These are phyloP conservation scores for Bubo scandiacus DNA, from an alignment of 2,113 vertebrate genomes.

Conservation along the genomic window DNA sequence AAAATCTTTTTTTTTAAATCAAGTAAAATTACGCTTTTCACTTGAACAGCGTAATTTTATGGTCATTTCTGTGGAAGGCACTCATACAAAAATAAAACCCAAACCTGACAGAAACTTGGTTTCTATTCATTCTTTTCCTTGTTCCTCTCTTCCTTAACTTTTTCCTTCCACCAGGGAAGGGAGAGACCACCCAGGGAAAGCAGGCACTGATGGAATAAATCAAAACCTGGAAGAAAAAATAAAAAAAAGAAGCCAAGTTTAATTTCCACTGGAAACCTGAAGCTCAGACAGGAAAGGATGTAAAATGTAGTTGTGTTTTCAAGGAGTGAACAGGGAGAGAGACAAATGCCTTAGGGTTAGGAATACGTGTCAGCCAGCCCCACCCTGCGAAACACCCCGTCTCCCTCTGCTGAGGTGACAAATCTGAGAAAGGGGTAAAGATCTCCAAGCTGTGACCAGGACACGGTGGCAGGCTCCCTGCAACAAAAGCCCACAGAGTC, in stretches of 20 bases:
- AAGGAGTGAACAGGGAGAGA: background rate
- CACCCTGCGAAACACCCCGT: accelerated
- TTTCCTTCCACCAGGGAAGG: background rate
- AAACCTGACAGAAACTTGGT: background rate
- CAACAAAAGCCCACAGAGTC: background rate
- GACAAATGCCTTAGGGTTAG: background rate
- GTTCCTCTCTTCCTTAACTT: background rate
- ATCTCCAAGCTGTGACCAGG: background rate
- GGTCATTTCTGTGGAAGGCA: background rate
- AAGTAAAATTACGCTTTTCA: background rate
- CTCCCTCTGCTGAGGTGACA: background rate
- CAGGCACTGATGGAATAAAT: background rate
- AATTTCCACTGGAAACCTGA: background rate
- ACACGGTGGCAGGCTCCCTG: accelerated
- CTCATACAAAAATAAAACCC: background rate
- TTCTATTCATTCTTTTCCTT: background rate
- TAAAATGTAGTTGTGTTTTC: background rate
- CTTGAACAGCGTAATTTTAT: background rate
- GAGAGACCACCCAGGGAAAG: background rate
- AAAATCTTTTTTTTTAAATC: background rate
- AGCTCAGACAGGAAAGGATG: background rate
- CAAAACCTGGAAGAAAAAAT: background rate
- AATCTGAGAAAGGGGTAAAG: accelerated
- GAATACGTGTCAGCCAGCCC: background rate
- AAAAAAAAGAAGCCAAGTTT: background rate